A percentile compares a stretch with the other conserved stretches of the same genome.
phyloP scores from a whole-genome alignment of 1,140 invertebrate species.

The Scaptomyza graminum region DNA sequence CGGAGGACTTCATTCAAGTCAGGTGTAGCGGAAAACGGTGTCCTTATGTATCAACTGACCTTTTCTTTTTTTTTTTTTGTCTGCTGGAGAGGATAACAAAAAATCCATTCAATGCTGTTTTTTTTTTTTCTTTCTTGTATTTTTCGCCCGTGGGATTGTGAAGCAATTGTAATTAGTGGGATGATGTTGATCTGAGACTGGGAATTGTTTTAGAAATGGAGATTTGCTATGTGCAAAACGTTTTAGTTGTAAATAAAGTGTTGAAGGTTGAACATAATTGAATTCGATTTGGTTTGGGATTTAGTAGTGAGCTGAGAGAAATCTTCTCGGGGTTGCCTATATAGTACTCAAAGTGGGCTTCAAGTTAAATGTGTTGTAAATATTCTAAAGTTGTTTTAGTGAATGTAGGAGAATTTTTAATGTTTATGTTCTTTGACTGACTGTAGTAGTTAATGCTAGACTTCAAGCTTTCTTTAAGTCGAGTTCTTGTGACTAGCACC shows the following conservation, averaged over 20 bases:
- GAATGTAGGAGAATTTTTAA: no score
- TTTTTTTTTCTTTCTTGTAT: background rate
- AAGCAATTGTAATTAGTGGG: constrained; percentile 58
- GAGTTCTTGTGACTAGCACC: no score
- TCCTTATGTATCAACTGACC: constrained; percentile 33
- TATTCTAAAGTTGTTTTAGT: no score
- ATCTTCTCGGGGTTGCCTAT: constrained; percentile 16
- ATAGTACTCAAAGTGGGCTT: constrained; percentile 1
- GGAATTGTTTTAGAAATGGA: background rate
- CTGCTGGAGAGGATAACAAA: constrained; percentile 1
- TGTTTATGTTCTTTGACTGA: no score
- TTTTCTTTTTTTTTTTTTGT: constrained; percentile 28
- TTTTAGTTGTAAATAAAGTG: constrained; percentile 39
- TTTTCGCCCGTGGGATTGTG: constrained; percentile 24
- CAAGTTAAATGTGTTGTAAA: background rate
- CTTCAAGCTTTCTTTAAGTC: no score
- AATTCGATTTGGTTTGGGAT: constrained; percentile 43
- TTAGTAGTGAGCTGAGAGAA: constrained; percentile 8
- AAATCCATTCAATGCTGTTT: constrained; percentile 43
- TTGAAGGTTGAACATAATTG: constrained; percentile 43
- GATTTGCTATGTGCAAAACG: constrained; percentile 35
- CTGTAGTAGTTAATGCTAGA: no score
- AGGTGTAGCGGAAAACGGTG: constrained; percentile 57
- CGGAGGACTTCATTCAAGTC: constrained; percentile 39
- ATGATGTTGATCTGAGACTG: constrained; percentile 21